These are phyloP conservation scores for Epiblema foenella DNA, from an alignment of 2,888 invertebrate species.

Conservation along the genomic window DNA sequence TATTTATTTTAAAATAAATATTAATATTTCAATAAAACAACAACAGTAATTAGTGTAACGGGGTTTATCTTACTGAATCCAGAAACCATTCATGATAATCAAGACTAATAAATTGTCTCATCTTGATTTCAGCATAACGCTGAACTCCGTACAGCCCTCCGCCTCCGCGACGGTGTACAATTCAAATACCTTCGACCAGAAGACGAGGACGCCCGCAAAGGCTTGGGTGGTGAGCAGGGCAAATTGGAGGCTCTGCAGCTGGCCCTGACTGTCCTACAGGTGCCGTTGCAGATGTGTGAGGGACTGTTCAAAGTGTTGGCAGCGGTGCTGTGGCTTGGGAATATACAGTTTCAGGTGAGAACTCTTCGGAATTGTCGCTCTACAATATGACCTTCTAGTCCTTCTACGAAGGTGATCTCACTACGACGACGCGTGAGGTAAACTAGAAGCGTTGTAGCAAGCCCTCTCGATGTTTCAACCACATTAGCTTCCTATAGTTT, in stretches of 20 bases:
- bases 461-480: neutral
- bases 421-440: neutral
- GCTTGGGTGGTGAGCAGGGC: slow-evolving; percentile 72
- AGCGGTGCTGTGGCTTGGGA: slow-evolving; percentile 96
- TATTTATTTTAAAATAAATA: no score
- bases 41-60: no score
- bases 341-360: slow-evolving; percentile 90
- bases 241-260: slow-evolving; percentile 93
- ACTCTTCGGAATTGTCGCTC: neutral
- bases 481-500: neutral
- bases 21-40: no score
- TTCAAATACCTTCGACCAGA: slow-evolving; percentile 94
- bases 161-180: slow-evolving; percentile 89
- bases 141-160: slow-evolving; percentile 90
- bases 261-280: slow-evolving; percentile 95
- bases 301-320: slow-evolving; percentile 95
- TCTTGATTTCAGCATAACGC: slow-evolving; percentile 84
- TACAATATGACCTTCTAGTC: no score
- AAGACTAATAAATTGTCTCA: neutral
- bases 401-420: neutral
- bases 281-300: slow-evolving; percentile 93
- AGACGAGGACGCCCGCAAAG: slow-evolving; percentile 84
- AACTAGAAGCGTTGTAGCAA: neutral
- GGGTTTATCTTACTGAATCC: no score
- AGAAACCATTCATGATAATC: neutral